Conservation (phyloP, 1,140 invertebrate species). For the Orius insidiosus region DNA sequence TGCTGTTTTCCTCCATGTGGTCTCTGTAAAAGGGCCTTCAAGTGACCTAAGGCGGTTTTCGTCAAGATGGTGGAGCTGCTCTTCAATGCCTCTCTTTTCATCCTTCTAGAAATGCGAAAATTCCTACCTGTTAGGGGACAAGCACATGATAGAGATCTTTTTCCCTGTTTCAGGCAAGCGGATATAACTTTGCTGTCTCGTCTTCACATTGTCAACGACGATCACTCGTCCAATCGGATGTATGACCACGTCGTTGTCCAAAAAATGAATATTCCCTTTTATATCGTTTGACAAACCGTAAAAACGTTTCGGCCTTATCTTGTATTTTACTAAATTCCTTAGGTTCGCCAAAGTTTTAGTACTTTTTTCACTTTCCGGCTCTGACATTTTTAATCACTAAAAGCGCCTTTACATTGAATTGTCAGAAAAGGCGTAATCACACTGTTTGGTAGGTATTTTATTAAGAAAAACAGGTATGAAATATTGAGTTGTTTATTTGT, state of each 20-base stretch:
- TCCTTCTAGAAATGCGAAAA: background rate
- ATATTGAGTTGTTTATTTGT: too few species aligned
- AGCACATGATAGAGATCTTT: background rate
- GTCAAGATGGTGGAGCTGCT: too few species aligned
- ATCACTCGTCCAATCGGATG: slow-evolving; percentile 43
- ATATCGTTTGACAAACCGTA: slow-evolving; percentile 37
- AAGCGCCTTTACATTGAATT: too few species aligned
- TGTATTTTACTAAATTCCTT: slow-evolving; percentile 5
- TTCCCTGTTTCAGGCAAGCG: slow-evolving; percentile 3
- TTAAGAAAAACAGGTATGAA: too few species aligned
- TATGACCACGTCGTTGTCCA: slow-evolving; percentile 44
- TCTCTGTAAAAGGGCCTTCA: background rate
- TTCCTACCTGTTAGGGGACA: slow-evolving; percentile 9
- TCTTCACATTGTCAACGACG: slow-evolving; percentile 36
- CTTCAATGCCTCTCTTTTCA: too few species aligned
- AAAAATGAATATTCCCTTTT: slow-evolving; percentile 40
- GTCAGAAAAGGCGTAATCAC: too few species aligned
- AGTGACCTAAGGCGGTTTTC: too few species aligned
- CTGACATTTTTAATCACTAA: too few species aligned
- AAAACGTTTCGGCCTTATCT: slow-evolving; percentile 20
- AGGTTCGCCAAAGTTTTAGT: too few species aligned
- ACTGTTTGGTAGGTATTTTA: too few species aligned
- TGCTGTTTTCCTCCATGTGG: background rate
- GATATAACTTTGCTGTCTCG: slow-evolving; percentile 5
- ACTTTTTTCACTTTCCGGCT: too few species aligned